Evolutionary conservation across 2,888 invertebrate species (phyloP), one percentile per base, ranked within the genome.

Genomic region (Machimus rusticus): DNA sequence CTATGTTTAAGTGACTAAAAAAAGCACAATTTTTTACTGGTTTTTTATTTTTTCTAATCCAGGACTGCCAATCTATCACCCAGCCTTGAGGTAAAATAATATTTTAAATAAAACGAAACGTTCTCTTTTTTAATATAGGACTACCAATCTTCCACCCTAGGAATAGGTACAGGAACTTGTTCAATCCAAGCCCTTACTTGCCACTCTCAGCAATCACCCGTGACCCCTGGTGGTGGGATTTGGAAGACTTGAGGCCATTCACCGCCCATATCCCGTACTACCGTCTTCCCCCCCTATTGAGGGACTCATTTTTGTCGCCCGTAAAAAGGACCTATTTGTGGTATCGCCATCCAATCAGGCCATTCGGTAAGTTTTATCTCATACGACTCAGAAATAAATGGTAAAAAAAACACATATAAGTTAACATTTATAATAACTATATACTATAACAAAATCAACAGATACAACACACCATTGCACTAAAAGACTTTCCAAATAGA

Each of bases 151-250:
- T 91, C 94, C 94, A 95, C 91, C 95, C 95, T 90, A 94, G 95
- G 93, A 93, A 92, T 91, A 92, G 91, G 88, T 91, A 92, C 89
- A 93, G 94, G 93, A 96, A 96, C 92, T 94, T 97, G 92, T 94
- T 97, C 93, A 96, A 96, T 93, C 97, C 97, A 89, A 96, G 95
- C 91, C 95, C 96, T 87, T 94, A 94, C 91, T 94, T 96, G 91
- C 97, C 97, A 88, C 94, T 96, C 92, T 96, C 96, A 90, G 95
- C 96, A 90, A 95, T 97, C 93, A 95, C 96, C 90, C 95, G 97
- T 92, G 97, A 97, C 94, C 97, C 97, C 91, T 97, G 97, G 96
- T 97, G 97, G 97, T 96, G 96, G 95, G 95, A 95, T 93, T 95
- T 96, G 93, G 97, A 97, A 90, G 95, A 96, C 93, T 95, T 96